phyloP scores from a whole-genome alignment of 2,113 vertebrate genomes.

The Ploceus nigricollis region DNA sequence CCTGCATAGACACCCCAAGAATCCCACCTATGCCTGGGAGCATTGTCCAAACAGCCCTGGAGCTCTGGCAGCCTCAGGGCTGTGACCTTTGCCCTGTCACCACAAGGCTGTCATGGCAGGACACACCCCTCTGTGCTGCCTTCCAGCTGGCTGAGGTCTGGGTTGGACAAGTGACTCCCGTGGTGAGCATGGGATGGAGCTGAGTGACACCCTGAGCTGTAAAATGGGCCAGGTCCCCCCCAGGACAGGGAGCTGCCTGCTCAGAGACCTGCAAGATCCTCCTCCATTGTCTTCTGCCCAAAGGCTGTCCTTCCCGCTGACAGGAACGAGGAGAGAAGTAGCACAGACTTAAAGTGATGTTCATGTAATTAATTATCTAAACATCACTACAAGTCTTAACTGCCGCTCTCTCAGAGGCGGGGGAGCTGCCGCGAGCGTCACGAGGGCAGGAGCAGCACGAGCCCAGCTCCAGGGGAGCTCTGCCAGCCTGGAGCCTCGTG shows the following conservation, averaged over 20 bases:
- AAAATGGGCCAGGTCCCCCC: neutral
- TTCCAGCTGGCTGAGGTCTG: neutral
- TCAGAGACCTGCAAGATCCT: conserved; percentile 29
- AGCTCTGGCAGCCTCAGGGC: neutral
- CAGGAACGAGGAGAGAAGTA: conserved; percentile 80
- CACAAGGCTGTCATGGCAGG: neutral
- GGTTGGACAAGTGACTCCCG: neutral
- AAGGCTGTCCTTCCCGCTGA: conserved; percentile 52
- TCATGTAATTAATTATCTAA: conserved; percentile 94
- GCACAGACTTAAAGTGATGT: conserved; percentile 99
- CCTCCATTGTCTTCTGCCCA: conserved; percentile 64
- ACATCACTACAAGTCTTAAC: conserved; percentile 99
- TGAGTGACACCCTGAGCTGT: neutral
- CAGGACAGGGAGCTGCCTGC: neutral
- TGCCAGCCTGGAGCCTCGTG: neutral
- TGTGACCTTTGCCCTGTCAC: neutral
- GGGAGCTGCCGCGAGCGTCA: neutral
- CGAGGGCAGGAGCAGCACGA: neutral
- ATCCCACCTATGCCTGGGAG: neutral
- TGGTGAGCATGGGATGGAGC: neutral
- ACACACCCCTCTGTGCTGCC: neutral
- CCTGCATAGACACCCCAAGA: neutral
- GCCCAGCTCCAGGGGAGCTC: neutral
- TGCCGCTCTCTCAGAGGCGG: conserved; percentile 69
- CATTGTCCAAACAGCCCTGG: accelerated